Evolutionary conservation across 2,888 invertebrate species (phyloP).

Genomic region (Teinopalpus imperialis): DNA sequence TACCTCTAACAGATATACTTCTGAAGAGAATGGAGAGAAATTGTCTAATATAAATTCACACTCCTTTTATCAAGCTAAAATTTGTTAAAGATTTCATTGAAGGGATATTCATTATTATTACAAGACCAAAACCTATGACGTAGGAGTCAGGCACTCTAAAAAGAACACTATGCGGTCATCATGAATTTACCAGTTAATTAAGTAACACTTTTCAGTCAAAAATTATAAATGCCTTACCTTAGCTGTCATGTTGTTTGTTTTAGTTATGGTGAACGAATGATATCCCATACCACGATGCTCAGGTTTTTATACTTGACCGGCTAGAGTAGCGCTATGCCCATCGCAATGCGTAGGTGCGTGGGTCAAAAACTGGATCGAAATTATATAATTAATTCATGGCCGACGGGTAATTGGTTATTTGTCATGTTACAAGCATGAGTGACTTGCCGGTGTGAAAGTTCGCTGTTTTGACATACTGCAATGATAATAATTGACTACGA

Average conservation of each 20-base stretch:
- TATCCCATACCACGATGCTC: constrained; percentile 32
- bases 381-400: constrained; percentile 40
- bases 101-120: too few species aligned
- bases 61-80: too few species aligned
- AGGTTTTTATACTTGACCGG: constrained; percentile 57
- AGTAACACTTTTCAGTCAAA: too few species aligned
- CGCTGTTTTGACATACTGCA: constrained; percentile 1
- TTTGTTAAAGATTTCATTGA: too few species aligned
- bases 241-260: constrained; percentile 64
- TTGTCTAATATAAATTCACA: too few species aligned
- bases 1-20: too few species aligned
- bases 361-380: constrained; percentile 45
- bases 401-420: constrained; percentile 21
- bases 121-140: too few species aligned
- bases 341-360: constrained; percentile 22
- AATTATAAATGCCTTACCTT: too few species aligned
- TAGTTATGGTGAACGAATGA: constrained; percentile 55
- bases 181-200: too few species aligned
- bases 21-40: too few species aligned
- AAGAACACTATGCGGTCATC: too few species aligned
- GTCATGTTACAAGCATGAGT: constrained; percentile 12
- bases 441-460: constrained; percentile 16
- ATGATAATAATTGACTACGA: constrained; percentile 4
- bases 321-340: constrained; percentile 30
- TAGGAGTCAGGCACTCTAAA: too few species aligned